Percentiles rank a stretch among this genome's conserved stretches.
Evolutionary conservation across 23 tunicate genomes (phyloP).

Genomic region (Ascidia mentula): DNA sequence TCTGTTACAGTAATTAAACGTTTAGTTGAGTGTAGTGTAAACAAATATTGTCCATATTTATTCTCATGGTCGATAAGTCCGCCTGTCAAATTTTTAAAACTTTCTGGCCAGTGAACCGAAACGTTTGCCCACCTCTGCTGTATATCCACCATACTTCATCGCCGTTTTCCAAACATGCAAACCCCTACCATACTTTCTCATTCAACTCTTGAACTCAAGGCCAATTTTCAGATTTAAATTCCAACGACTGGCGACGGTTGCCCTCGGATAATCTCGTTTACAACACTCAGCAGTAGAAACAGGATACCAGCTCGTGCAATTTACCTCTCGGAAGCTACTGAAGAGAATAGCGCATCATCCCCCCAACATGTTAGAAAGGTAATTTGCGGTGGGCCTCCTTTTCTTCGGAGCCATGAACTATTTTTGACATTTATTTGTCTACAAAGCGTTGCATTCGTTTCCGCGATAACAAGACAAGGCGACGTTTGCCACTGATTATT

Average conservation of each 20-base stretch:
- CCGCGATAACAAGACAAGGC: background rate
- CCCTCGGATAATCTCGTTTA: background rate
- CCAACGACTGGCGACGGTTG: background rate
- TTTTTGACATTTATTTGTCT: too few species aligned
- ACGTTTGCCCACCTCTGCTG: too few species aligned
- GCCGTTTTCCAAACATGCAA: too few species aligned
- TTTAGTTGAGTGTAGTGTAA: too few species aligned
- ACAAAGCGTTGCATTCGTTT: too few species aligned
- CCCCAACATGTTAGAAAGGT: background rate
- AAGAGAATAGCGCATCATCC: background rate
- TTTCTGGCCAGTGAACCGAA: too few species aligned
- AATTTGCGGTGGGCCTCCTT: background rate
- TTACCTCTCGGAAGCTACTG: background rate
- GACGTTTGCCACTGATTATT: background rate
- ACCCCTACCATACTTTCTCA: background rate
- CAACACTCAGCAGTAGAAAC: background rate
- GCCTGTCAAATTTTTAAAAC: too few species aligned
- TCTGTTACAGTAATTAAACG: too few species aligned
- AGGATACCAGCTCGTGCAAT: background rate
- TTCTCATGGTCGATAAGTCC: too few species aligned
- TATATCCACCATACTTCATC: too few species aligned
- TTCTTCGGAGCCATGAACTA: too few species aligned
- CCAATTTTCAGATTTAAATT: slow-evolving; percentile 7
- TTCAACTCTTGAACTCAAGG: background rate
- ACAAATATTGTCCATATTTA: too few species aligned